Evolutionary conservation across 1,140 invertebrate species (phyloP).

Genomic region (Mercenaria mercenaria): DNA sequence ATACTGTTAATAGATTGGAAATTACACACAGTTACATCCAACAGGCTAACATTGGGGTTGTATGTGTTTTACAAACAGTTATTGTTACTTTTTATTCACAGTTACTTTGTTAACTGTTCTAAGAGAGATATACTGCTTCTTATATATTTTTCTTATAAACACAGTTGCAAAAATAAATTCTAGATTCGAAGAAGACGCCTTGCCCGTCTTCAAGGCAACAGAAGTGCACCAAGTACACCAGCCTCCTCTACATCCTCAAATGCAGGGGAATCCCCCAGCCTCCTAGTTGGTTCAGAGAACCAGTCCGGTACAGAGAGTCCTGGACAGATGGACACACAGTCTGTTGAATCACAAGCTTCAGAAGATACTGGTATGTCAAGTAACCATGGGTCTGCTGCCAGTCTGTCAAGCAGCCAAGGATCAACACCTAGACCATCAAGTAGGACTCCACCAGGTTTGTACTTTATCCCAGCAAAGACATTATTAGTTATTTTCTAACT

Average conservation of each 20-base stretch:
- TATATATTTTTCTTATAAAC: no score
- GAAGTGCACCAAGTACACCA: slow-evolving; percentile 81
- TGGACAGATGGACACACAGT: slow-evolving; percentile 1
- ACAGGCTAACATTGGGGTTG: no score
- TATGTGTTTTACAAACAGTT: no score
- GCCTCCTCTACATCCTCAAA: neutral
- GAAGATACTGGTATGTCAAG: neutral
- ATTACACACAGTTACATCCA: no score
- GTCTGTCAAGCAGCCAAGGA: neutral
- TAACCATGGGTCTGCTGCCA: neutral
- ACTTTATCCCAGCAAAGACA: neutral
- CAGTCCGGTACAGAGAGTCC: neutral
- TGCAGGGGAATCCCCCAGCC: neutral
- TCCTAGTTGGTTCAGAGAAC: neutral
- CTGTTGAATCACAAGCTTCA: neutral
- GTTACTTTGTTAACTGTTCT: no score
- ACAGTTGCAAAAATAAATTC: no score
- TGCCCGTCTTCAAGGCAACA: slow-evolving; percentile 88
- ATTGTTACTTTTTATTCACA: no score
- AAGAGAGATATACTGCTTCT: no score
- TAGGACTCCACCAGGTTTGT: slow-evolving; percentile 18
- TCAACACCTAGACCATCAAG: neutral
- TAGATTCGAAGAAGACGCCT: slow-evolving; percentile 91
- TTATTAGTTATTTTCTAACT: no score
- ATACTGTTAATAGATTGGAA: no score